These are phyloP conservation scores for Malachius bipustulatus DNA, from an alignment of 2,888 invertebrate genomes.

Conservation along the genomic window DNA sequence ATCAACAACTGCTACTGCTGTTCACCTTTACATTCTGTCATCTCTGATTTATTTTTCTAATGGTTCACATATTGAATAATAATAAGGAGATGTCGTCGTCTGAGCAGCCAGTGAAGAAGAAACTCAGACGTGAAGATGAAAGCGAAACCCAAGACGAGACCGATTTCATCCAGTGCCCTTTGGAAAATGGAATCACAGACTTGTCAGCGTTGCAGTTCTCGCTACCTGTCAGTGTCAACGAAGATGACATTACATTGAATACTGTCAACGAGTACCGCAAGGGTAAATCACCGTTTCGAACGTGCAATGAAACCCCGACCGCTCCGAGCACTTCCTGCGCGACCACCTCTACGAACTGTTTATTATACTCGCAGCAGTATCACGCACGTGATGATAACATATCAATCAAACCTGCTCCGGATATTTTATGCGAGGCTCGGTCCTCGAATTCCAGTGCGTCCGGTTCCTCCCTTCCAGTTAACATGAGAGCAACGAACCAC, in stretches of 20 bases:
- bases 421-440: conserved; percentile 18
- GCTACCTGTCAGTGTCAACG: conserved; percentile 29
- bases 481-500: not conserved
- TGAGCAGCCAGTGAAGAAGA: conserved; percentile 77
- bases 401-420: conserved; percentile 25
- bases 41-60: conserved; percentile 15
- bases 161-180: conserved; percentile 41
- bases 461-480: too few species aligned
- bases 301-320: conserved; percentile 21
- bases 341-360: conserved; percentile 13
- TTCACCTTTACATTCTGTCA: too few species aligned
- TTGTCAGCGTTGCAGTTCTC: conserved; percentile 31
- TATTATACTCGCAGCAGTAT: conserved; percentile 14
- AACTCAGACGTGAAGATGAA: conserved; percentile 54
- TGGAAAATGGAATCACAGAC: conserved; percentile 33
- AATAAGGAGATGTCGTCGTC: conserved; percentile 51
- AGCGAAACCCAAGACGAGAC: conserved; percentile 48
- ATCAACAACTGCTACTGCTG: too few species aligned
- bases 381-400: conserved; percentile 19
- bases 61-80: conserved; percentile 19
- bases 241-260: conserved; percentile 29
- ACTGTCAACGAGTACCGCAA: conserved; percentile 25
- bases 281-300: conserved; percentile 23
- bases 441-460: not conserved
- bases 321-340: conserved; percentile 13